A percentile compares a stretch with the other conserved stretches of the same genome.
Conservation (phyloP, 2,113 vertebrate species). For the Oryzias woworae region DNA sequence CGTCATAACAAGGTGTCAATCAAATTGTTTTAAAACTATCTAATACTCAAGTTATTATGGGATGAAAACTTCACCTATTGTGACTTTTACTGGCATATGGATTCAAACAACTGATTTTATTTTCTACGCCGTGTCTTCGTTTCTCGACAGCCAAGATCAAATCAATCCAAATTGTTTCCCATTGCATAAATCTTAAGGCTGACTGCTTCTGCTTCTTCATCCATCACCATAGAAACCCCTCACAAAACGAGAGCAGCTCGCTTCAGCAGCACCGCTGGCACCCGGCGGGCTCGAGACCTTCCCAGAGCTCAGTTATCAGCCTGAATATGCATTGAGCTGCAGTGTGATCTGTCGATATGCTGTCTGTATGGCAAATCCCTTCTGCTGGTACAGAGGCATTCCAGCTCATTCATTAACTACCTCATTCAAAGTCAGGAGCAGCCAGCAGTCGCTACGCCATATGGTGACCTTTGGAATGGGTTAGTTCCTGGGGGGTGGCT, state of each 20-base stretch:
- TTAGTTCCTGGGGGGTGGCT: background rate
- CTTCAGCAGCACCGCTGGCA: slow-evolving; percentile 26
- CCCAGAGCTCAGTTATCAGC: slow-evolving; percentile 44
- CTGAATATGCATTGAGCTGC: slow-evolving; percentile 58
- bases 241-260: slow-evolving; percentile 17
- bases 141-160: slow-evolving; percentile 31
- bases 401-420: slow-evolving; percentile 50
- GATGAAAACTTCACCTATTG: slow-evolving; percentile 19
- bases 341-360: slow-evolving; percentile 24
- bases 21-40: slow-evolving; percentile 14
- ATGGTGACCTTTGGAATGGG: slow-evolving; percentile 28
- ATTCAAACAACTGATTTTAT: slow-evolving; percentile 48
- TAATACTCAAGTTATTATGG: slow-evolving; percentile 12
- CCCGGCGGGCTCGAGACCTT: slow-evolving; percentile 44
- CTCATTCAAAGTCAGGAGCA: slow-evolving; percentile 61
- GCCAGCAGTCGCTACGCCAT: slow-evolving; percentile 32
- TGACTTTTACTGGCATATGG: slow-evolving; percentile 40
- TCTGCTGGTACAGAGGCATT: slow-evolving; percentile 19
- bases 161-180: slow-evolving; percentile 54
- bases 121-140: slow-evolving; percentile 7
- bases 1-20: slow-evolving; percentile 19
- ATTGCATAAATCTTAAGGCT: slow-evolving; percentile 49
- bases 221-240: slow-evolving; percentile 16
- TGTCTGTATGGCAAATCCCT: slow-evolving; percentile 31
- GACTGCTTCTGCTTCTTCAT: background rate